Evolutionary conservation across 2,113 vertebrate genomes (phyloP), one percentile per base, ranked within the genome.

Genomic region (Tychaedon coryphoeus): DNA sequence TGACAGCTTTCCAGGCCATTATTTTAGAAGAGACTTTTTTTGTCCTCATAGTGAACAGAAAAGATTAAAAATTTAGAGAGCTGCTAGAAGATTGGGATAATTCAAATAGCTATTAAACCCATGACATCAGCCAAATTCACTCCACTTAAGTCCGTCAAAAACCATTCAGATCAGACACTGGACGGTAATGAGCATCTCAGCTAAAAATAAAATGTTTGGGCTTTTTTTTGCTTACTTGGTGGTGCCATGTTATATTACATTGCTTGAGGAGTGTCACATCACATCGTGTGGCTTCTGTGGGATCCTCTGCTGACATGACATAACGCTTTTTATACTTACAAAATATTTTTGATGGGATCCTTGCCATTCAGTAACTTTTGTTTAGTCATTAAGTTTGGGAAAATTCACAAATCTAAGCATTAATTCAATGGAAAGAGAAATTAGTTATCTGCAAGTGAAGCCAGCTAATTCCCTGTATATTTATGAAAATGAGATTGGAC

Each of bases 131-230:
- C 88, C 92, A 95, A 89, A 90, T 88, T 92, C 74, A 90, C 90
- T 92, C 88, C 81, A 93, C 81, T 96, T 96, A 95, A 84, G 67
- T 86, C 94, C 65, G 73, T 95, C 96, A 95, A 95, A 93, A 95
- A 96, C 87, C 92, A 95, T 96, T 88, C 91, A 60, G 81, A 88
- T 97, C 95, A 96, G 92, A 50, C 75, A 80, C 8, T 54, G 82
- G 91, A 95, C 8, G 17, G 82, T 97, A 97, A 97, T 93, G 93
- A 97, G 90, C 95, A 74, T 96, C 96, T 90, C 90, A 93, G 94
- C 96, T 97, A 93, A 95, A 97, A 97, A 96, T 95, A 97, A 96
- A 88, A 90, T 82, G 94, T 96, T 97, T 95, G 90, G 88, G 47
- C 43, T 62, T 93, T 95, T 95, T 96, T 96, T 96, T 96, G 95